Percentiles rank a stretch among this genome's conserved stretches.
Conservation (phyloP, 1,140 invertebrate genomes). For the Rhagoletis zephyria region DNA sequence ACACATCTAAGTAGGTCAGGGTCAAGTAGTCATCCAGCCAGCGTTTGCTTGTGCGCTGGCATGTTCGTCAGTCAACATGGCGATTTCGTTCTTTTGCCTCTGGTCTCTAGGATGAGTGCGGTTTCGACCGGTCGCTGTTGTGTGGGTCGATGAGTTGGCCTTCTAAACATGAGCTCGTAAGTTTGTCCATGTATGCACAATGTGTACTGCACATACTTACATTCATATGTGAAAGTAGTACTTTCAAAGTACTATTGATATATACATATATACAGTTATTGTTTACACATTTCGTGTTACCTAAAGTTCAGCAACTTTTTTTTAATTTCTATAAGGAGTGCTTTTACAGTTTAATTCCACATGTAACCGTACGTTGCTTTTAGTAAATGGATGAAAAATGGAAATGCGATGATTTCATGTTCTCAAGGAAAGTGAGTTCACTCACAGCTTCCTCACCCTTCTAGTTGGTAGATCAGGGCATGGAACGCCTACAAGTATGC, state of each 20-base stretch:
- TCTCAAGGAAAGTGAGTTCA: no score
- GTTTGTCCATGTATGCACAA: neutral
- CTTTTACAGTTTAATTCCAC: neutral
- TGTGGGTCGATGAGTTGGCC: neutral
- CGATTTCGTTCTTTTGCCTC: neutral
- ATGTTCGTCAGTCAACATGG: neutral
- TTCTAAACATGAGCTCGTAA: neutral
- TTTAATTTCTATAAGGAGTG: neutral
- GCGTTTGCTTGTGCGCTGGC: neutral
- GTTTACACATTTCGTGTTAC: neutral
- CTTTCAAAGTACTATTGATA: no score
- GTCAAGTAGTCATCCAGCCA: conserved; percentile 26
- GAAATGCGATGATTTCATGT: no score
- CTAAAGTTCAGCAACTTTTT: neutral
- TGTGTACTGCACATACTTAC: neutral
- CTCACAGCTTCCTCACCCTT: no score
- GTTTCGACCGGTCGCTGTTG: conserved; percentile 9
- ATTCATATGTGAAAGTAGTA: no score
- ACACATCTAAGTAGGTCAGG: conserved; percentile 15
- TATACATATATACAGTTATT: neutral
- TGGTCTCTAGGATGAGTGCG: neutral
- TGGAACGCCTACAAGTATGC: no score
- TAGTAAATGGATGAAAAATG: no score
- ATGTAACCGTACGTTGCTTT: no score
- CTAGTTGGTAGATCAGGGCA: no score